Base-by-base conservation (phyloP, 2,888 invertebrate genomes). In the Crematogaster levior region DNA sequence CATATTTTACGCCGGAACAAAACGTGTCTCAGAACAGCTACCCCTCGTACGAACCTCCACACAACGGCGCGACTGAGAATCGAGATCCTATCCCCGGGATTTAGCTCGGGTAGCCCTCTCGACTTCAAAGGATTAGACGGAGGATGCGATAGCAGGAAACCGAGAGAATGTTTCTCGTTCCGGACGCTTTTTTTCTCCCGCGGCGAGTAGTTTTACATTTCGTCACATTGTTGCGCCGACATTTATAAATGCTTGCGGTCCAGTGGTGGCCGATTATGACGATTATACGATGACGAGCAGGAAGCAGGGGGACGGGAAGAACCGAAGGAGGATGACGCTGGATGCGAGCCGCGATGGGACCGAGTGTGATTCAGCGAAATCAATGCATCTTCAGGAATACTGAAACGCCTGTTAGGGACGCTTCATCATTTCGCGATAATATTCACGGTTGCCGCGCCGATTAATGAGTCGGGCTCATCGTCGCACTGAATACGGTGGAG, bases 401-500 rank as follows among this genome's bases (percentile, higher is more conserved):
- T 79, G 70, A 70, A 56, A 79, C 77, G 70, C 56, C 58, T 70
- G 56, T 79, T 79, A 79, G 77, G 43, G 70, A 68, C 77, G 77
- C 77, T 79, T 70, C 77, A 79, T 79, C 70, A 79, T 79, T 79
- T 79, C 56, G 77, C 77, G 77, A 79, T 79, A 79, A 79, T 79
- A 79, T 79, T 70, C 77, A 53, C 65, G 65, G 65, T 63, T 60
- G 34, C 63, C 48, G 12, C 40, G 40, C 53, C 65, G 66, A 65
- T 66, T 66, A 75, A 75, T 75, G 75, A 65, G 77, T 51, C 65
- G 48, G 24, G 27, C 77, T 56, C 70, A 37, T 37, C 48, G 37
- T 51, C 65, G 70, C 56, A 43, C 43, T 79, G 77, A 70, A 79
- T 58, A 43, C 48, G 43, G 53, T 43, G 24, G 21, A 56, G 70